These are phyloP conservation scores for Bimastos eiseni DNA, from an alignment of 2,888 invertebrate genomes.

Conservation along the genomic window DNA sequence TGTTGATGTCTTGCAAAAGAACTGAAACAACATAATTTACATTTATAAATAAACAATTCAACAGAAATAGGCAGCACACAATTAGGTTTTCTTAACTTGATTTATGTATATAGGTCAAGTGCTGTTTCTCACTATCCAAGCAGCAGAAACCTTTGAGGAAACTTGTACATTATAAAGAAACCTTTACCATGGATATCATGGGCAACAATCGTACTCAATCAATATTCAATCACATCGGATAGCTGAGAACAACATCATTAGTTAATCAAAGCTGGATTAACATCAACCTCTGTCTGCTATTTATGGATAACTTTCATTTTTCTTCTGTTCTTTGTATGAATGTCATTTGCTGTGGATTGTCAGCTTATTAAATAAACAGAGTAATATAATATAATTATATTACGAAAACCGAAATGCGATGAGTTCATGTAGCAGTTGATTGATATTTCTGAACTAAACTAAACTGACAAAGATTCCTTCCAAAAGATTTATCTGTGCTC, in stretches of 20 bases:
- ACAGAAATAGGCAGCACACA: neutral
- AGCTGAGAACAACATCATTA: neutral
- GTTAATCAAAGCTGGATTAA: neutral
- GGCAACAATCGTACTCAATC: neutral
- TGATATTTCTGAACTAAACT: neutral
- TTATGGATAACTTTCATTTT: too few species aligned
- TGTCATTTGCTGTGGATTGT: too few species aligned
- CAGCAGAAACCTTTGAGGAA: neutral
- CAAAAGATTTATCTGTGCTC: neutral
- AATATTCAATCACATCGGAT: neutral
- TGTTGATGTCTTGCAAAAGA: conserved; percentile 89
- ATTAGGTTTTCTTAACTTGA: neutral
- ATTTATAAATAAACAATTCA: conserved; percentile 8
- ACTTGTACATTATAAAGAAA: neutral
- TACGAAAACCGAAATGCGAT: neutral
- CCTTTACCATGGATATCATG: neutral
- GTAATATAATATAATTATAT: too few species aligned
- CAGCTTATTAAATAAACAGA: too few species aligned
- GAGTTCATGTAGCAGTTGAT: neutral
- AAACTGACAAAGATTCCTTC: neutral
- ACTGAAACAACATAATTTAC: conserved; percentile 65
- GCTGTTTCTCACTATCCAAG: neutral
- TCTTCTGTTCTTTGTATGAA: too few species aligned
- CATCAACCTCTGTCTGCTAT: neutral
- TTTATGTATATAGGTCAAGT: neutral